These are phyloP conservation scores for Heliconius sara DNA, from an alignment of 2,888 invertebrate genomes.

Conservation along the genomic window DNA sequence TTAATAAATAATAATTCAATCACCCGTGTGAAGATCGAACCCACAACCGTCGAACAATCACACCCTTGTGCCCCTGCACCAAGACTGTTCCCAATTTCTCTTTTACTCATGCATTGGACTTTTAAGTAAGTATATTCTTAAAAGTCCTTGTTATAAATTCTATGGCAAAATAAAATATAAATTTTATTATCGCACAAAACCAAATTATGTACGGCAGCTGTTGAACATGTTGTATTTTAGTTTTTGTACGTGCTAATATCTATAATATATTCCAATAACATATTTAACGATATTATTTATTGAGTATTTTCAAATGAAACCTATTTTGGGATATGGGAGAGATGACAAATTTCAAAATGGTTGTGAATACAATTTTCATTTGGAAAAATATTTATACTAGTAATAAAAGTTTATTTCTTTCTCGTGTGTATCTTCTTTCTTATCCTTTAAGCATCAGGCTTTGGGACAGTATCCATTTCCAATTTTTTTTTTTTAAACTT, in stretches of 20 bases:
- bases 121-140: background rate
- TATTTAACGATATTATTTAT: background rate
- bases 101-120: background rate
- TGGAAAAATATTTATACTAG: background rate
- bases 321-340: background rate
- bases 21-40: background rate
- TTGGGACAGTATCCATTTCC: too few species aligned
- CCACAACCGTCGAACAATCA: background rate
- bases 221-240: background rate
- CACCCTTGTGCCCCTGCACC: too few species aligned
- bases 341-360: background rate
- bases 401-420: background rate
- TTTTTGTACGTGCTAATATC: background rate
- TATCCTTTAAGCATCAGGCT: background rate
- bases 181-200: background rate
- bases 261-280: background rate
- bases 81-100: too few species aligned
- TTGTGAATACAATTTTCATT: background rate
- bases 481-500: too few species aligned
- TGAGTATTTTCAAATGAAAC: background rate
- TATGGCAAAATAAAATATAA: background rate
- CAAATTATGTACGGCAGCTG: constrained; percentile 6
- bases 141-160: background rate
- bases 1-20: too few species aligned
- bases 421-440: too few species aligned